Conservation (phyloP, 2,113 vertebrate species). For the Cacatua alba region DNA sequence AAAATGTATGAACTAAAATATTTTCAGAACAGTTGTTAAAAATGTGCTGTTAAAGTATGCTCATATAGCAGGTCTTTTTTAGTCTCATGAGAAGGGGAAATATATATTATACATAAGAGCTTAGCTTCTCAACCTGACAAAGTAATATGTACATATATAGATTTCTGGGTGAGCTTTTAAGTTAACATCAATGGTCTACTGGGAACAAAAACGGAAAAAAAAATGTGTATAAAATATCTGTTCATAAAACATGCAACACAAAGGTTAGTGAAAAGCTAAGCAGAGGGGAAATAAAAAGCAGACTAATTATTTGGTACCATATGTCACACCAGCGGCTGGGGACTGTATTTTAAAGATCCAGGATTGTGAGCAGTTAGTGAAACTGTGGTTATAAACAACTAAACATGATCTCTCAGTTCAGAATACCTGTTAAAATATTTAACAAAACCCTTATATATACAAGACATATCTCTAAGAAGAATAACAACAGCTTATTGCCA, state of each 20-base stretch:
- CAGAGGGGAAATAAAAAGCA: neutral
- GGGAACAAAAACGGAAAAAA: neutral
- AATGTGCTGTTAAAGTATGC: neutral
- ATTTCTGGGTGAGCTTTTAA: neutral
- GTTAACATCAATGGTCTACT: neutral
- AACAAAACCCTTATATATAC: neutral
- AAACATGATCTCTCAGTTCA: neutral
- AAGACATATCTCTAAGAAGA: neutral
- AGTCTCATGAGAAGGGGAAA: neutral
- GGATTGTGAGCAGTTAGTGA: neutral
- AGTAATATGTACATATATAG: neutral
- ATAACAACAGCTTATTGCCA: neutral
- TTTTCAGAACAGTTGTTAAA: neutral
- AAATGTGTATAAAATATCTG: neutral
- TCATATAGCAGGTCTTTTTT: neutral
- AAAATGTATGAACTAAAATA: neutral
- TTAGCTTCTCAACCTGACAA: neutral
- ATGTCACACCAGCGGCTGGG: accelerated
- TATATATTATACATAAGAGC: neutral
- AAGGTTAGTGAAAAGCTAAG: neutral
- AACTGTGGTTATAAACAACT: neutral
- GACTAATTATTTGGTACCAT: neutral
- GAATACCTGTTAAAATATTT: neutral
- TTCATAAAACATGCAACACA: neutral
- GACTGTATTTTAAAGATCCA: neutral